Percentiles rank a stretch among this genome's conserved stretches.
phyloP scores from a whole-genome alignment of 2,797 vertebrate species.

The Okamejei kenojei region DNA sequence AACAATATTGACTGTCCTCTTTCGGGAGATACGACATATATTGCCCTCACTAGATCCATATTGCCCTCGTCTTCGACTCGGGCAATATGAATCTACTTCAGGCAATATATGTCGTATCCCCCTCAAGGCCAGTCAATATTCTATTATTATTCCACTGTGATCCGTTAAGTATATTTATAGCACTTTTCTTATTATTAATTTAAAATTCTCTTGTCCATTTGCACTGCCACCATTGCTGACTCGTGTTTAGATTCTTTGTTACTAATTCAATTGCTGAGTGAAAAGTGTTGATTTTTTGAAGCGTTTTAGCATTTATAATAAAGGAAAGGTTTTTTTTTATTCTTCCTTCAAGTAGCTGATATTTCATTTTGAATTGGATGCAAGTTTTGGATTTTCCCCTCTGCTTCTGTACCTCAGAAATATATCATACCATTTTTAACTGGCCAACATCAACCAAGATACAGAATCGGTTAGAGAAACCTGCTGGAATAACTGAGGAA shows the following conservation, averaged over 20 bases:
- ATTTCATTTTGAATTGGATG: not conserved
- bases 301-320: not conserved
- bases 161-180: not conserved
- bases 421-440: conserved; percentile 70
- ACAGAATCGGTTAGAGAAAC: conserved; percentile 55
- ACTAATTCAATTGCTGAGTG: not conserved
- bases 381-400: not conserved
- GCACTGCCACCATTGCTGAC: not conserved
- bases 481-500: conserved; percentile 49
- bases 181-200: not conserved
- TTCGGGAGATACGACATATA: too few species aligned
- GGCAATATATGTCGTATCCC: too few species aligned
- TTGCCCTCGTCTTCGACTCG: too few species aligned
- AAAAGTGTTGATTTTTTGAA: not conserved
- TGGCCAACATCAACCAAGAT: conserved; percentile 57
- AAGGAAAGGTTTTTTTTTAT: not conserved
- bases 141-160: not conserved
- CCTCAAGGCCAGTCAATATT: too few species aligned
- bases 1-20: too few species aligned
- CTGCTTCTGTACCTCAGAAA: conserved; percentile 52
- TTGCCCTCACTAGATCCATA: too few species aligned
- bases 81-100: too few species aligned
- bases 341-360: not conserved
- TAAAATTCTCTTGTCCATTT: not conserved
- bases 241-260: not conserved